Evolutionary conservation across 2,797 vertebrate genomes (phyloP).

Genomic region (Brotula barbata): DNA sequence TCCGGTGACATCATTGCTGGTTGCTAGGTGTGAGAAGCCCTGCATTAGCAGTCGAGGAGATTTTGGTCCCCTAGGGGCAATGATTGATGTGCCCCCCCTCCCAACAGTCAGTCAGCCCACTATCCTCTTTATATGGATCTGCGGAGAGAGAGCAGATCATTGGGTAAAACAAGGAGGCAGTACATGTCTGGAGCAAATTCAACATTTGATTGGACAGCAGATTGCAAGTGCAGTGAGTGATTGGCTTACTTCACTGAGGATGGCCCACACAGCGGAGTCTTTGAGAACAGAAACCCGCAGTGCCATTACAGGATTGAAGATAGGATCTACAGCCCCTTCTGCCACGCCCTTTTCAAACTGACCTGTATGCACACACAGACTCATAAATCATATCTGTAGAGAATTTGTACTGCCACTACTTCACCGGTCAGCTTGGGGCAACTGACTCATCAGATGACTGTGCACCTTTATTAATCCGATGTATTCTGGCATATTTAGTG

Average conservation of each 20-base stretch:
- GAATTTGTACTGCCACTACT: not conserved
- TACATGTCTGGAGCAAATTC: not conserved
- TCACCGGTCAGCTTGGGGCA: not conserved
- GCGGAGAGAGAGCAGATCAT: constrained; percentile 69
- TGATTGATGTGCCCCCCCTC: constrained; percentile 45
- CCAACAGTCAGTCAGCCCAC: constrained; percentile 78
- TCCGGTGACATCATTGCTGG: constrained; percentile 69
- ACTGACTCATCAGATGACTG: not conserved
- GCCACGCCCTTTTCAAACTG: constrained; percentile 92
- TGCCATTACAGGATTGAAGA: constrained; percentile 89
- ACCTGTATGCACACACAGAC: constrained; percentile 73
- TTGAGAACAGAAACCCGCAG: constrained; percentile 91
- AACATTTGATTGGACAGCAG: constrained; percentile 19
- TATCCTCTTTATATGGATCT: constrained; percentile 98
- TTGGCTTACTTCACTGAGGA: constrained; percentile 92
- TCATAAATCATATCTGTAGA: not conserved
- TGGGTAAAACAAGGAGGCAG: not conserved
- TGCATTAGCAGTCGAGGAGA: constrained; percentile 60
- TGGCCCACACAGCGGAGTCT: constrained; percentile 96
- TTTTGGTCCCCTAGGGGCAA: constrained; percentile 54
- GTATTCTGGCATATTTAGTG: not conserved
- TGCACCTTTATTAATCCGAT: not conserved
- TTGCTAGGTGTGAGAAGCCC: constrained; percentile 65
- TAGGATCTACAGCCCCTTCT: constrained; percentile 87
- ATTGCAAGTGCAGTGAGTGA: not conserved